Base-by-base conservation (phyloP, 2,888 invertebrate genomes). In the Apodemia duryi region DNA sequence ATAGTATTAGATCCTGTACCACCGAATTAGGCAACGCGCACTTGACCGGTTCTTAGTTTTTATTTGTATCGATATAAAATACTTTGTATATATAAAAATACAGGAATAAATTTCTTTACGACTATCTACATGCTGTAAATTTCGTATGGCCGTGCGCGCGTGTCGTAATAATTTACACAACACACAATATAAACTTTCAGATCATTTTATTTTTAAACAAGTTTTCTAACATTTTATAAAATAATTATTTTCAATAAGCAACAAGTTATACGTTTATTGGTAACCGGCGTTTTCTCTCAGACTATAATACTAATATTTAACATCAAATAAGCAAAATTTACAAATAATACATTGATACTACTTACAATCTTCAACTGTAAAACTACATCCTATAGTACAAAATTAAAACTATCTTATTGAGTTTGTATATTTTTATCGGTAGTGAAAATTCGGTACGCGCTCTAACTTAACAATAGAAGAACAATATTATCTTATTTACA, bases 221-320 rank as follows among this genome's bases (percentile, higher is more conserved):
- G 76, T 85, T 86, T 83, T 83, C 81, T 86, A 90, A 90, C 89
- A 89, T 84, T 84, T 86, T 77, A 83, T 87, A 84, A 85, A 84
- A 80, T 87, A 87, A 85, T 87, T 83, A 88, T 85, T 88, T 85
- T 91, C 88, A 91, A 89, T 90, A 89, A 89, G 86, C 90, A 91
- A 91, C 91, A 90, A 90, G 85, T 88, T 84, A 88, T 89, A 89
- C 83, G 86, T 89, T 88, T 88, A 91, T 87, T 91, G 91, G 91
- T 91, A 91, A 91, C 91, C 91, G 90, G 90, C 91, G 91, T 88
- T 91, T 91, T 81, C 85, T 89, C 85, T 91, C 90, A 91, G 91
- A 91, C 91, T 91, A 91, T 70, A 89, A 87, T 85, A 88, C 88
- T 90, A 90, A 86, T 81, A 72, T 80, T 83, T 83, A 87, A 89